Percentiles rank a stretch among this genome's conserved stretches.
Conservation (phyloP, 2,113 vertebrate genomes). For the Zosterops borbonicus region DNA sequence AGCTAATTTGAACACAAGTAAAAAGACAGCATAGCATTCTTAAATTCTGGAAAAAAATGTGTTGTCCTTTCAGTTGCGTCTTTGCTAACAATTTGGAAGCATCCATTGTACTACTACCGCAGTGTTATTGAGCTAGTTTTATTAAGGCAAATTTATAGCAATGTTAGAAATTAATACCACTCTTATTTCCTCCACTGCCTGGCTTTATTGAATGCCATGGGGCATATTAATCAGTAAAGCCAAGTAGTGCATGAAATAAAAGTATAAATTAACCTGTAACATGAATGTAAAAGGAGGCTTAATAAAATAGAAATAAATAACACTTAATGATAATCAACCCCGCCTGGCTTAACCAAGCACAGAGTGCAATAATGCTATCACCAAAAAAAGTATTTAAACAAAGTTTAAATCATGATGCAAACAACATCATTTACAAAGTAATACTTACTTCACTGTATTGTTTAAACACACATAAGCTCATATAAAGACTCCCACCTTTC, state of each 20-base stretch:
- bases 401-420: constrained; percentile 51
- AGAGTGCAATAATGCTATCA: constrained; percentile 66
- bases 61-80: constrained; percentile 65
- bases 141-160: constrained; percentile 85
- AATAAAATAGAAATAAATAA: constrained; percentile 86
- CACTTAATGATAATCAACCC: constrained; percentile 80
- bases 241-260: constrained; percentile 87
- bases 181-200: constrained; percentile 81
- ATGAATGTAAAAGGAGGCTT: constrained; percentile 79
- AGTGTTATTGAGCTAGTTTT: constrained; percentile 79
- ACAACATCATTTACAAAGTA: constrained; percentile 20
- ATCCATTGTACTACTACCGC: constrained; percentile 75
- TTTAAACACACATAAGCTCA: neutral
- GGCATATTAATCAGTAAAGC: constrained; percentile 87
- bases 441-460: neutral
- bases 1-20: constrained; percentile 1
- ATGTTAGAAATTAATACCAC: constrained; percentile 85
- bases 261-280: constrained; percentile 85
- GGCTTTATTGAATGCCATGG: constrained; percentile 85
- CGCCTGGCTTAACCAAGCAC: constrained; percentile 70
- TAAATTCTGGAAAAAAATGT: constrained; percentile 48
- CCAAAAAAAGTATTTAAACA: constrained; percentile 61
- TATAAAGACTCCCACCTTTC: neutral
- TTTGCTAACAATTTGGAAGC: constrained; percentile 76
- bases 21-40: constrained; percentile 27